These are phyloP conservation scores for Cossypha caffra DNA, from an alignment of 2,797 vertebrate genomes.

Conservation along the genomic window DNA sequence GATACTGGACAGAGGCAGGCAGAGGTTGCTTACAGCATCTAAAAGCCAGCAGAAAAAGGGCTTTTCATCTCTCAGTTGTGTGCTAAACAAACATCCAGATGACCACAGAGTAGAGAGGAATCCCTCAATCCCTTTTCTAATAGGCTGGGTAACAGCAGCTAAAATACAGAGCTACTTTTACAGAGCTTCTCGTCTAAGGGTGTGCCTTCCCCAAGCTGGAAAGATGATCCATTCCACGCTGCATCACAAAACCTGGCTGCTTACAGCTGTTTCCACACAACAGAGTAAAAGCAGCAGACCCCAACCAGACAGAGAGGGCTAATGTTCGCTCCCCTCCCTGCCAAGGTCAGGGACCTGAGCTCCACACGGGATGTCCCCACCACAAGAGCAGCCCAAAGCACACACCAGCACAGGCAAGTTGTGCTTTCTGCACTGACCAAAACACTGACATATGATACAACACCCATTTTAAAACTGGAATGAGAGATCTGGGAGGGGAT, in stretches of 20 bases:
- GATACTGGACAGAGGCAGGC: not conserved
- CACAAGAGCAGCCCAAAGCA: not conserved
- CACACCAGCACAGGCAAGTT: accelerated
- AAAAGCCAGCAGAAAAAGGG: not conserved
- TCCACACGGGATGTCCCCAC: accelerated
- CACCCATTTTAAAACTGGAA: not conserved
- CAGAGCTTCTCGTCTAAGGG: not conserved
- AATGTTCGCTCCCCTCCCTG: not conserved
- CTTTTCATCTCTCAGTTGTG: not conserved
- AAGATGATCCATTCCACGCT: not conserved
- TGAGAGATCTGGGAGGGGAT: not conserved
- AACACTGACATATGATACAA: not conserved
- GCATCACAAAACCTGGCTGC: not conserved
- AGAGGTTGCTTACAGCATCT: not conserved
- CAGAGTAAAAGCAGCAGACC: not conserved
- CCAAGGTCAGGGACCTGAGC: not conserved
- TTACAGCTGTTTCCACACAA: not conserved
- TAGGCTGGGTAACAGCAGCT: not conserved
- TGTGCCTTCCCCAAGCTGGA: not conserved
- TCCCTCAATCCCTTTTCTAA: not conserved
- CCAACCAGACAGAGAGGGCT: not conserved
- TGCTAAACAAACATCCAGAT: not conserved
- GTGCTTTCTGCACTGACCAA: not conserved
- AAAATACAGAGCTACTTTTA: not conserved
- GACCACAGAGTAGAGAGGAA: not conserved